phyloP scores from a whole-genome alignment of 2,113 vertebrate species.

The Ia io region DNA sequence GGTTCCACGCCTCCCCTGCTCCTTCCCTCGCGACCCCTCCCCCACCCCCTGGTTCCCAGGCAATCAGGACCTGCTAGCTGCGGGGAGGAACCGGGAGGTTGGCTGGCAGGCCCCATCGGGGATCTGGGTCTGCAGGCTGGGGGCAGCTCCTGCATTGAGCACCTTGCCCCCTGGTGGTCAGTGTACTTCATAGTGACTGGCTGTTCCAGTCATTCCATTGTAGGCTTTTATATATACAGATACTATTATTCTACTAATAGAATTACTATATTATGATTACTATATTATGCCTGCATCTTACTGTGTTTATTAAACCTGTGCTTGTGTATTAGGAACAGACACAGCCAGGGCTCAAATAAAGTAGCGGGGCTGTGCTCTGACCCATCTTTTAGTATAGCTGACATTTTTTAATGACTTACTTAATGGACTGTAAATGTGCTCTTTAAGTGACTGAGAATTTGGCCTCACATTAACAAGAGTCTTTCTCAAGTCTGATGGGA shows the following conservation, averaged over 20 bases:
- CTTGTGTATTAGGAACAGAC: background rate
- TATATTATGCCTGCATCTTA: background rate
- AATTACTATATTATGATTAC: background rate
- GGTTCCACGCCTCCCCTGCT: too few species aligned
- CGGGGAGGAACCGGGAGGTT: too few species aligned
- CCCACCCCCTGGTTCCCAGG: too few species aligned
- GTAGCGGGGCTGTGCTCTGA: background rate
- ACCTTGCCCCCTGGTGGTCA: too few species aligned
- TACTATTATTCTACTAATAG: background rate
- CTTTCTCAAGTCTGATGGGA: background rate
- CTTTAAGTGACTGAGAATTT: background rate
- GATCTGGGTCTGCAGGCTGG: too few species aligned
- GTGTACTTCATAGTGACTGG: too few species aligned
- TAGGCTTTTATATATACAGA: too few species aligned
- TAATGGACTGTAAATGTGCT: background rate
- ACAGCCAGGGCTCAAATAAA: background rate
- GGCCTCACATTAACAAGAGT: background rate
- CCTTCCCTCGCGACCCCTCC: too few species aligned
- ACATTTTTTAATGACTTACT: background rate
- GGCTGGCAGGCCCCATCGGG: too few species aligned
- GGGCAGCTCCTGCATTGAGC: too few species aligned
- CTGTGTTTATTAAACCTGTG: background rate
- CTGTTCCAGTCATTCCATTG: accelerated
- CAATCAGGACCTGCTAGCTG: too few species aligned
- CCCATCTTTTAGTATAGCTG: background rate